Conservation (phyloP, 2,797 vertebrate species). For the Enteromius fasciolatus region DNA sequence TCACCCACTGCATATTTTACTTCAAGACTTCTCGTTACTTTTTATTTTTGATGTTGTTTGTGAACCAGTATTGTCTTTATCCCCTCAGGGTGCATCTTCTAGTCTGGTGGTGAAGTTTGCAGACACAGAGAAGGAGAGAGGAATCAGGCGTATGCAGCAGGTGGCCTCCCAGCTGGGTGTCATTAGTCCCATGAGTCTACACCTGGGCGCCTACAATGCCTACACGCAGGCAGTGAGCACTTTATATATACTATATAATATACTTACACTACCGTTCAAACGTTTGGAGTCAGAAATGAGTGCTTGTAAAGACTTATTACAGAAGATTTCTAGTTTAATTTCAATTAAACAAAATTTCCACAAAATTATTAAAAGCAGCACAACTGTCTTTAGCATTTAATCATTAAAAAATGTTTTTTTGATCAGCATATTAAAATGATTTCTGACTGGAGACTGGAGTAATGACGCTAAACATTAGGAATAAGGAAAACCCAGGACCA, state of each 20-base stretch:
- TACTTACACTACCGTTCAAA: neutral
- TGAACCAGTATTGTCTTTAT: neutral
- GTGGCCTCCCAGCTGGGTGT: conserved; percentile 93
- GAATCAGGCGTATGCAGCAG: conserved; percentile 92
- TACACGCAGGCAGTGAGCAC: conserved; percentile 92
- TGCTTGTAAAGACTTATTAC: neutral
- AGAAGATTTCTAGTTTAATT: neutral
- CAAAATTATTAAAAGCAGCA: neutral
- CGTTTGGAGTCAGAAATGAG: neutral
- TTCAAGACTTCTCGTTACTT: neutral
- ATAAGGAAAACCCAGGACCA: neutral
- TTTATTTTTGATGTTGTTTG: neutral
- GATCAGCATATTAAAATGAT: neutral
- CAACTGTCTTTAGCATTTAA: neutral
- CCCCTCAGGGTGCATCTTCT: conserved; percentile 86
- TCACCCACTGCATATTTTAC: conserved; percentile 35
- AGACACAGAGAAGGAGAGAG: conserved; percentile 86
- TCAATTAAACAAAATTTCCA: neutral
- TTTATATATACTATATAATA: too few species aligned
- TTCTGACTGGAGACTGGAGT: neutral
- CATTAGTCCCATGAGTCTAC: conserved; percentile 95
- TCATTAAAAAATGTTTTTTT: neutral
- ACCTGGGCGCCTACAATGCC: conserved; percentile 94
- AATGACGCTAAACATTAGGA: neutral
- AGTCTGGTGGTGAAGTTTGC: conserved; percentile 86